Base-by-base conservation (phyloP, 2,888 invertebrate species). In the Nomada fucata region DNA sequence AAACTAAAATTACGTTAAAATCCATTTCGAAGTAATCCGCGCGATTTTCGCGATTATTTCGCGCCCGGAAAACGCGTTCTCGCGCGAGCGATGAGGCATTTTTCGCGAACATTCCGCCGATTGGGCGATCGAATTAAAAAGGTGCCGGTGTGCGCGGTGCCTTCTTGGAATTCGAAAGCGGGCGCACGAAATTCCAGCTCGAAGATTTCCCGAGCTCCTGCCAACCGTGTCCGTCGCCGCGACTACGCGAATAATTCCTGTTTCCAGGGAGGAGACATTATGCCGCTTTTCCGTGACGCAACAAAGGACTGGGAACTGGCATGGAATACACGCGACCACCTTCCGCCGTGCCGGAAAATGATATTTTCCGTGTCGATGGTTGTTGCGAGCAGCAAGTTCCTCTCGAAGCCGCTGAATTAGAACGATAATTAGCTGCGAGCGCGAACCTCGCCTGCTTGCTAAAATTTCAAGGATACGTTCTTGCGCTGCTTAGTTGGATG, bases 171-270 rank as follows among this genome's bases (percentile, higher is more conserved):
- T 26, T 1, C 29, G 7, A 7, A 15, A 50, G 36, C 26, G 23
- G 61, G 36, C 36, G 36, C 29, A 18, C 23, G 20, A 13, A 20
- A n/a, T 44, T 59, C 29, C 18, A 47, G 47, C n/a, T 53, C n/a
- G 20, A 70, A 20, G 42, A 59, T 57, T n/a, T 26, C 26, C 44
- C 44, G 63, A 23, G 53, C 57, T 76, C 69, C 61, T 79, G 50
- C 52, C 69, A 29, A 23, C 11, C 26, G 18, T 52, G 50, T n/a
- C 59, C 36, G 47, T 64, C 20, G 23, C 42, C 15, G 59, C 23
- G 47, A n/a, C 59, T 52, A 53, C 29, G 36, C 15, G 77, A 57
- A 64, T 76, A 76, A 76, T 68, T 68, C 53, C 26, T 26, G n/a
- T 68, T 75, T 3, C 26, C 50, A 1, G 7, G 23, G 1, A 5